Evolutionary conservation across 2,113 vertebrate species (phyloP).

Genomic region (Trogon surrucura): DNA sequence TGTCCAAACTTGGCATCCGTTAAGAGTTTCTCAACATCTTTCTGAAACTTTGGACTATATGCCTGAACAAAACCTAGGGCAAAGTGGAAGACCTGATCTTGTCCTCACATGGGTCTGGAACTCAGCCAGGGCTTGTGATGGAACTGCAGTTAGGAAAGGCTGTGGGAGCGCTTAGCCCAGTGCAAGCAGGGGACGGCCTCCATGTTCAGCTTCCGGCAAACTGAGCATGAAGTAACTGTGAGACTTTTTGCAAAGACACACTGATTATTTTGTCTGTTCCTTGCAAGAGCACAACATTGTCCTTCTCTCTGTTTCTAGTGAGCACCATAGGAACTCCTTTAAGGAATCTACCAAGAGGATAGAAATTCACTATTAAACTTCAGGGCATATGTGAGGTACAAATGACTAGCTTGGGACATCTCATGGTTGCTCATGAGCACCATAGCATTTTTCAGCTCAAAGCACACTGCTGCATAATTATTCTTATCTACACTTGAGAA

Average conservation of each 20-base stretch:
- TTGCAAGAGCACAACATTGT: not conserved
- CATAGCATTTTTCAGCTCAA: not conserved
- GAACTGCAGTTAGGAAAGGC: not conserved
- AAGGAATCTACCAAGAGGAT: not conserved
- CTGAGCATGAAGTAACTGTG: not conserved
- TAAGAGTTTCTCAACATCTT: constrained; percentile 28
- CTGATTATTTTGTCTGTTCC: not conserved
- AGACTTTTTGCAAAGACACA: not conserved
- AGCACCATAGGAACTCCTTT: not conserved
- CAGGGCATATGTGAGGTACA: rapidly evolving
- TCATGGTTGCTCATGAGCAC: not conserved
- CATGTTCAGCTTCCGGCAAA: not conserved
- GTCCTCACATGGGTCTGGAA: not conserved
- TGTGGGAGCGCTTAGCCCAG: not conserved
- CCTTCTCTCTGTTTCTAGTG: not conserved
- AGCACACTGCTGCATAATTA: not conserved
- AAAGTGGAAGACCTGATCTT: not conserved
- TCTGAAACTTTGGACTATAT: not conserved
- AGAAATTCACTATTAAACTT: not conserved
- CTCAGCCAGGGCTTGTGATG: not conserved
- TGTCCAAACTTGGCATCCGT: not conserved
- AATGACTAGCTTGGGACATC: not conserved
- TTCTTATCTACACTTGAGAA: not conserved
- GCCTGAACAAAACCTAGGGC: not conserved
- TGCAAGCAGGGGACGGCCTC: not conserved